Evolutionary conservation across 2,888 invertebrate species (phyloP).

Genomic region (Rhingia rostrata): DNA sequence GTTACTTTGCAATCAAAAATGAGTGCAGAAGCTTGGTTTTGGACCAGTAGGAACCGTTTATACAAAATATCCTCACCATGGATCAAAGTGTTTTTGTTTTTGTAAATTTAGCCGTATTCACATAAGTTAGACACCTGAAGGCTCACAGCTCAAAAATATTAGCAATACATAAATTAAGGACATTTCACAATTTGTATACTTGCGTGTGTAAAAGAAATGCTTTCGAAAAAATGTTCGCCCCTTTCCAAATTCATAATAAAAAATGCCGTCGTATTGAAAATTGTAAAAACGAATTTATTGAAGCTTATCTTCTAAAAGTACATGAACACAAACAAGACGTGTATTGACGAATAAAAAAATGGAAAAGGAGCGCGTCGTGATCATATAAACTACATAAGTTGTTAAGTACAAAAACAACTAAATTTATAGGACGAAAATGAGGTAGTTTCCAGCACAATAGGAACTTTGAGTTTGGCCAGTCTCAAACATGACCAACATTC

Average conservation of each 20-base stretch:
- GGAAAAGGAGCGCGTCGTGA: neutral
- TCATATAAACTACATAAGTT: neutral
- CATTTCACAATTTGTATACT: constrained; percentile 1
- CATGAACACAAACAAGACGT: neutral
- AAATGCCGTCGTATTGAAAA: constrained; percentile 17
- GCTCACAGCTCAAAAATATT: neutral
- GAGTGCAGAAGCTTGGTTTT: too few relatives aligned
- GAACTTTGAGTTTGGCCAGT: neutral
- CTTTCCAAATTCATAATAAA: neutral
- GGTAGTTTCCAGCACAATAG: constrained; percentile 1
- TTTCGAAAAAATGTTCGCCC: neutral
- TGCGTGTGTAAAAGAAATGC: neutral
- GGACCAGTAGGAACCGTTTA: too few relatives aligned
- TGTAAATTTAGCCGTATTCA: too few relatives aligned
- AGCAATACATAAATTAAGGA: neutral
- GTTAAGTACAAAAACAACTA: neutral
- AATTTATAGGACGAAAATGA: constrained; percentile 2
- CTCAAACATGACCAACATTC: constrained; percentile 11
- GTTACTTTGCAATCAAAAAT: too few relatives aligned
- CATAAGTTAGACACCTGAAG: too few relatives aligned
- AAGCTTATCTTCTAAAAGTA: constrained; percentile 9
- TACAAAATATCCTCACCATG: too few relatives aligned
- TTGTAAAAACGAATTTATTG: constrained; percentile 17
- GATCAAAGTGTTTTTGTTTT: too few relatives aligned
- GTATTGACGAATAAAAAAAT: constrained; percentile 24